Base-by-base conservation (phyloP, 1,140 invertebrate species). In the Drosophila jambulina region DNA sequence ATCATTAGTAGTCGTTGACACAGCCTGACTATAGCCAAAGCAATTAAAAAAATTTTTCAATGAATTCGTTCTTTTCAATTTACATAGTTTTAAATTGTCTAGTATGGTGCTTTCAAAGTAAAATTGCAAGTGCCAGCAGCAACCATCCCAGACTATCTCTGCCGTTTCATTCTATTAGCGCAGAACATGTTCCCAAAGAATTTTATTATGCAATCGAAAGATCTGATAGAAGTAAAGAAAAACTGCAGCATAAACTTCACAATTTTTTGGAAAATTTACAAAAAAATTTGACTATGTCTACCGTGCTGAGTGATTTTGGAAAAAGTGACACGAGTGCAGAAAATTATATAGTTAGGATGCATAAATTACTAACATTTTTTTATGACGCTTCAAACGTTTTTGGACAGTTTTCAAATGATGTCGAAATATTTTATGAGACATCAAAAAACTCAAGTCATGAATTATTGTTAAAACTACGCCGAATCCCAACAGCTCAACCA, bases 201-300 rank as follows among this genome's bases (percentile, higher is more conserved):
- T 92, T 90, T 64, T 92, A 75, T 40, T 56, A 67, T 59, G 29
- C 78, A 0, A 68, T 79, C 2, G 27, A 56, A 29, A 60, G 40
- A 9, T 75, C 91, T 0, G 82, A 91, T 38, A 3, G 17, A 1
- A 74, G 70, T 8, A 92, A 92, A 51, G 54, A 60, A 36, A 54
- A 45, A 8, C 53, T 92, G n/a, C 87, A 92, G 40, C 32, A 53
- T 45, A 65, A 69, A 21, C 38, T 92, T 9, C 63, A 60, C 5
- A 70, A 90, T 48, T 92, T 92, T 54, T 15, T 86, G 8, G 91
- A 92, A 78, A 80, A 78, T 49, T 46, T 92, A 2, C 91, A 92
- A 32, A 75, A 70, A 75, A 92, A 92, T 67, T 56, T 92, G 1
- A 82, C 91, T 8, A 81, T 80, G n/a, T 92, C 91, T 1, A 43